Evolutionary conservation across 2,797 vertebrate genomes (phyloP), one percentile per base, ranked within the genome.

Genomic region (Ciconia nigra): DNA sequence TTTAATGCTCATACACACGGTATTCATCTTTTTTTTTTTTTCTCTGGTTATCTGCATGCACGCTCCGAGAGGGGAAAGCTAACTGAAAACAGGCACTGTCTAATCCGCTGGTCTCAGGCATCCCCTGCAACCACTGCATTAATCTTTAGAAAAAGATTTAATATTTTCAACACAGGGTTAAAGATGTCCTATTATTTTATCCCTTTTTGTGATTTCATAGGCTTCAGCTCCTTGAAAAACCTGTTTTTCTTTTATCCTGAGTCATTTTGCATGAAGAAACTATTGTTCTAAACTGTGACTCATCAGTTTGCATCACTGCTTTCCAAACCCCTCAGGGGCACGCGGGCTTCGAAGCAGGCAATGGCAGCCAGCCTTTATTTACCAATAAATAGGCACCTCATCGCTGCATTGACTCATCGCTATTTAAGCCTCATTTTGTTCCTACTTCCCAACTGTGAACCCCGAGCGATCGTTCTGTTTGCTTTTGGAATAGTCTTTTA

Each of bases 221-320:
- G 83, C n/a, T 83, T 74, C 85, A 28, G 35, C 69, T 57, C 51
- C 92, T 89, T 67, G 95, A 84, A 83, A 94, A 96, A 93, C 90
- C 91, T 90, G 94, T 79, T 95, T 92, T 83, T 26, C 95, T 96
- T 94, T 94, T 72, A 70, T 83, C 94, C 73, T 81, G 69, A 95
- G 61, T 91, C 85, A 94, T 62, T 94, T 86, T 7, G 3, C 80
- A 80, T 12, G 85, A 91, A 94, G 91, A 90, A 90, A 67, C 85
- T n/a, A 94, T 94, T 96, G 96, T 96, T 97, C 81, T 79, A 44
- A 87, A 77, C 19, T 13, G 54, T 96, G 94, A 97, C 83, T 97
- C 94, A 94, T 44, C 72, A 72, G 21, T 84, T 90, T 92, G 91
- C 96, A 95, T 91, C 89, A 94, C 39, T 73, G 7, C 54, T 67